Evolutionary conservation across 2,888 invertebrate genomes (phyloP), one percentile per base, ranked within the genome.

Genomic region (Beris chalybata): DNA sequence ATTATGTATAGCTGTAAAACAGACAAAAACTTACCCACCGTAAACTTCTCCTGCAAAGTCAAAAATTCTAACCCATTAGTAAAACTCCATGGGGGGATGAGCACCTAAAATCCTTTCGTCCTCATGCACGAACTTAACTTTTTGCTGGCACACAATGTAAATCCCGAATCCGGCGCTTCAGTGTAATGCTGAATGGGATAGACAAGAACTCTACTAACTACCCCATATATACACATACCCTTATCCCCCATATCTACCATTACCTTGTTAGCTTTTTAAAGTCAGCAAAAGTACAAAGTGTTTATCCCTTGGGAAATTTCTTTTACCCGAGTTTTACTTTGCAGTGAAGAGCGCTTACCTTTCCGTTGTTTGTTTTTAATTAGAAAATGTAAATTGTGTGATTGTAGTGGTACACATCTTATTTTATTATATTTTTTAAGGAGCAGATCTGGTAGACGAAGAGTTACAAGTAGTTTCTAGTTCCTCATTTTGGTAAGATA

Each of bases 191-290:
- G 7, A 38, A 9, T 7, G 9, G 38, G 5, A 7, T 38, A 38
- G 38, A 38, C 38, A 38, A 4, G 38, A 22, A 22, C 22, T 38
- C 5, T 38, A 9, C 38, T 38, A 7, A 7, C 38, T 38, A 9
- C 38, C 5, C 38, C 5, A 5, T 38, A 5, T 9, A 38, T 7
- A 5, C 7, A 38, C 44, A 7, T 12, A n/a, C 48, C 48, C 66
- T 67, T 61, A 67, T 63, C 50, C 66, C 56, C 55, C 54, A 54
- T 66, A 61, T 66, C 61, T 38, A 31, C 55, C 63, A 48, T 67
- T 67, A 67, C 56, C 67, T 64, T 67, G 67, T 67, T 67, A 67
- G 64, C 67, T 67, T 67, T 67, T 67, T 64, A 67, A 67, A 67
- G 64, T 67, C 67, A 67, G 58, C 64, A 58, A 64, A 67, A 67